phyloP scores from a whole-genome alignment of 2,888 invertebrate species.

The Caenorhabditis wallacei region DNA sequence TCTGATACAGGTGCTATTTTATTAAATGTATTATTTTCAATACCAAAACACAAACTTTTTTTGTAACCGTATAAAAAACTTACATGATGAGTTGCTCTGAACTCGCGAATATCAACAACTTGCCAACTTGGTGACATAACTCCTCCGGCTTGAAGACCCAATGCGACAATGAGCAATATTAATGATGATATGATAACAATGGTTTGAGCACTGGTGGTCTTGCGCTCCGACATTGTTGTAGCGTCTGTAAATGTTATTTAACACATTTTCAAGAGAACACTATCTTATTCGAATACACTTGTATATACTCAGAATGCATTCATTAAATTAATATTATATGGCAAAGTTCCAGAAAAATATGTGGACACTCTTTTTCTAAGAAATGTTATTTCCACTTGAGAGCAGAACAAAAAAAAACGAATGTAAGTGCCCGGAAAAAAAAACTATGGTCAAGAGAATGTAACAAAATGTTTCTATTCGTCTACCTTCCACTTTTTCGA shows the following conservation, averaged over 20 bases:
- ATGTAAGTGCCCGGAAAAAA: not conserved
- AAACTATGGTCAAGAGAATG: not conserved
- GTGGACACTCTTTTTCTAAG: not conserved
- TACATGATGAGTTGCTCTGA: slow-evolving; percentile 81
- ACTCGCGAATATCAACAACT: slow-evolving; percentile 82
- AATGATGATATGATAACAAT: slow-evolving; percentile 67
- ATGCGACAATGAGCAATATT: slow-evolving; percentile 77
- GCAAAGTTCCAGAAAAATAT: not conserved
- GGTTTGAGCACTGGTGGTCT: slow-evolving; percentile 57
- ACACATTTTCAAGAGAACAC: not conserved
- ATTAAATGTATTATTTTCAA: slow-evolving; percentile 4
- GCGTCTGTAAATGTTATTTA: slow-evolving; percentile 41
- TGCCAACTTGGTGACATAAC: slow-evolving; percentile 82
- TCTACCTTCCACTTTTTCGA: slow-evolving; percentile 15
- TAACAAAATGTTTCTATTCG: slow-evolving; percentile 10
- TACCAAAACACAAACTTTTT: slow-evolving; percentile 30
- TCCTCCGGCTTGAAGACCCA: slow-evolving; percentile 79
- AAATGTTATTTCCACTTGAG: not conserved
- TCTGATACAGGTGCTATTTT: not conserved
- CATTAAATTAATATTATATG: too few species aligned
- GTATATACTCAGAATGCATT: too few species aligned
- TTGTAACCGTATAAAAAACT: too few species aligned
- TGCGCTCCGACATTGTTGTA: slow-evolving; percentile 56
- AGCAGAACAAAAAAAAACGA: not conserved
- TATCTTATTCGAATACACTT: too few species aligned